Conservation (phyloP, 35 echinoderm and acorn worm species). For the Diadema setosum region DNA sequence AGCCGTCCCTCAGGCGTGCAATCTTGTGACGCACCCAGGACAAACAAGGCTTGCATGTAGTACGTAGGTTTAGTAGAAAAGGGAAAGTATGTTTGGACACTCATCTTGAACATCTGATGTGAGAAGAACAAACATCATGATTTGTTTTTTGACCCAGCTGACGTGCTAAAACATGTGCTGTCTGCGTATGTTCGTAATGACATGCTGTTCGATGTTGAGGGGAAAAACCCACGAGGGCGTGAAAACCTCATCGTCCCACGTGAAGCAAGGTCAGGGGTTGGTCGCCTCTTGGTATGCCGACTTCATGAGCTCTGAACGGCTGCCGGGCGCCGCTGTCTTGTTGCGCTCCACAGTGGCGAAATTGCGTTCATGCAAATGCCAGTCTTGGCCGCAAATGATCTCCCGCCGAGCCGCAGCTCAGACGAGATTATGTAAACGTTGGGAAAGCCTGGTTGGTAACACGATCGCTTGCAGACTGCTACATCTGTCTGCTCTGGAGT, state of each 20-base stretch:
- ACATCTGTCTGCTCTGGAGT: background rate
- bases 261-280: background rate
- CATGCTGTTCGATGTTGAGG: too few relatives aligned
- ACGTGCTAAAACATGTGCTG: too few relatives aligned
- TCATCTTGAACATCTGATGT: too few relatives aligned
- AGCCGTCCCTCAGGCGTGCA: too few relatives aligned
- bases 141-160: too few relatives aligned
- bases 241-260: background rate
- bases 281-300: background rate
- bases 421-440: slow-evolving; percentile 19
- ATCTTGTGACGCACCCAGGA: too few relatives aligned
- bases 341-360: slow-evolving; percentile 1
- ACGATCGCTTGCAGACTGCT: background rate
- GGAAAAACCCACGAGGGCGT: background rate
- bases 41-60: too few relatives aligned
- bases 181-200: too few relatives aligned
- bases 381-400: slow-evolving; percentile 11
- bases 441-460: background rate
- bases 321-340: slow-evolving; percentile 25
- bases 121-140: too few relatives aligned
- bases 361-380: slow-evolving; percentile 13
- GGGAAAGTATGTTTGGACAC: too few relatives aligned
- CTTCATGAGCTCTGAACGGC: background rate
- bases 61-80: too few relatives aligned
- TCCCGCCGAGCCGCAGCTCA: background rate